Evolutionary conservation across 2,888 invertebrate genomes (phyloP), one percentile per base, ranked within the genome.

Genomic region (Amphiduros pacificus): DNA sequence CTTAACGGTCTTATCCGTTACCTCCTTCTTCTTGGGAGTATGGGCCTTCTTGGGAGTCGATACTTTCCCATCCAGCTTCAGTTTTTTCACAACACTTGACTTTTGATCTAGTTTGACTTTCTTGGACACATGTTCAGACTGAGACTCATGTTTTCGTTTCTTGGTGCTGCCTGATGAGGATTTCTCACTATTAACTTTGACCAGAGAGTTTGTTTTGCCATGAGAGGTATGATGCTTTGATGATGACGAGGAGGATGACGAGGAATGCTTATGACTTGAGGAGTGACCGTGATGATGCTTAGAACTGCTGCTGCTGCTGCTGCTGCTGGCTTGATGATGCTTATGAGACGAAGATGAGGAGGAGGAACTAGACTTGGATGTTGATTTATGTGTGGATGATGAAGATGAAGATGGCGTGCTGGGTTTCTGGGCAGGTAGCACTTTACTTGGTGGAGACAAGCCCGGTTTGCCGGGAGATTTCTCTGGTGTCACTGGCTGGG

Each of bases 151-250:
- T 40, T 61, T 61, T 11, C 56, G 32, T 29, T 56, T 61, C 36
- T 56, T 61, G n/a, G 29, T 32, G 1, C 36, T 31, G 11, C 26
- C 28, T 26, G 50, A 17, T 4, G 26, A 32, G 24, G 49, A 28
- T 24, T 20, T 58, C 11, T n/a, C 48, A 20, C 48, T 50, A 9
- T 56, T 17, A 41, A 28, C 2, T 48, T 57, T 32, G 49, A 49
- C 48, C 27, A n/a, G 48, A 29, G 29, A 49, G 31, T 31, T 49
- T 24, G 67, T 58, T 55, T 64, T 68, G 5, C 57, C 29, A 22
- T 50, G 49, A n/a, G 57, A 41, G 17, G 56, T 49, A 24, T 50
- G 49, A 57, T 27, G 22, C n/a, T 27, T 27, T 17, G 50, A 32
- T 20, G 57, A 31, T 17, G 36, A 28, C n/a, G 27, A 29, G 17